phyloP scores from a whole-genome alignment of 2,113 vertebrate genomes.

The Cinclus mexicanus region DNA sequence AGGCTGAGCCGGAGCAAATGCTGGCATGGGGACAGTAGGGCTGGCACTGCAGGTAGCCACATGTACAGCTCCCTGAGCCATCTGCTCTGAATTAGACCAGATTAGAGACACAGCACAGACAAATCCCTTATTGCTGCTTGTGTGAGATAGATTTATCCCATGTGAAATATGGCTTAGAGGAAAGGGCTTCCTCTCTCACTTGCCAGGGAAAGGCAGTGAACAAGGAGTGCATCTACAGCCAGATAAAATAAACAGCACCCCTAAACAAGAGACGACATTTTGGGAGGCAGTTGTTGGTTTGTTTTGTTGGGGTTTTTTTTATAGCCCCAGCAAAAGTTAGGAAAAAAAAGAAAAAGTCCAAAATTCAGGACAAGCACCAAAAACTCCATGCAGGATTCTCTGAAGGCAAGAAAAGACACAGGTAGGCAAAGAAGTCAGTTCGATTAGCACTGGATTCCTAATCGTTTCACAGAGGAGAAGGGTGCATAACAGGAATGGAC shows the following conservation, averaged over 20 bases:
- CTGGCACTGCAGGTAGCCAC: neutral
- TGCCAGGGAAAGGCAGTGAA: neutral
- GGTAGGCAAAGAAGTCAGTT: neutral
- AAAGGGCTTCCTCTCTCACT: neutral
- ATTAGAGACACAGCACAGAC: neutral
- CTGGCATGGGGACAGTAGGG: neutral
- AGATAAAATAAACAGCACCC: neutral
- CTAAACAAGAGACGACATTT: neutral
- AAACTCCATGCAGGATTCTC: neutral
- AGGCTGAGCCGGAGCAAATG: rapidly evolving
- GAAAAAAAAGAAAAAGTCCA: neutral
- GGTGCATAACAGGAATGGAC: neutral
- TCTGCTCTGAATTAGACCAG: conserved; percentile 43
- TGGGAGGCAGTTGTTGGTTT: neutral
- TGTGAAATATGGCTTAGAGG: conserved; percentile 7
- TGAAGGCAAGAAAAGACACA: neutral
- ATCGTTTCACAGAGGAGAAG: neutral
- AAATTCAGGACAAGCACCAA: neutral
- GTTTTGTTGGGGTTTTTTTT: neutral
- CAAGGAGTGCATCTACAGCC: neutral
- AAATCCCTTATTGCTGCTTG: conserved; percentile 21
- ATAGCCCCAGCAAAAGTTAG: neutral
- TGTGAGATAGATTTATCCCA: neutral
- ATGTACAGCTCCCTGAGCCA: neutral
- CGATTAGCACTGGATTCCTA: neutral